phyloP scores from a whole-genome alignment of 2,797 vertebrate species.

The Balearica regulorum region DNA sequence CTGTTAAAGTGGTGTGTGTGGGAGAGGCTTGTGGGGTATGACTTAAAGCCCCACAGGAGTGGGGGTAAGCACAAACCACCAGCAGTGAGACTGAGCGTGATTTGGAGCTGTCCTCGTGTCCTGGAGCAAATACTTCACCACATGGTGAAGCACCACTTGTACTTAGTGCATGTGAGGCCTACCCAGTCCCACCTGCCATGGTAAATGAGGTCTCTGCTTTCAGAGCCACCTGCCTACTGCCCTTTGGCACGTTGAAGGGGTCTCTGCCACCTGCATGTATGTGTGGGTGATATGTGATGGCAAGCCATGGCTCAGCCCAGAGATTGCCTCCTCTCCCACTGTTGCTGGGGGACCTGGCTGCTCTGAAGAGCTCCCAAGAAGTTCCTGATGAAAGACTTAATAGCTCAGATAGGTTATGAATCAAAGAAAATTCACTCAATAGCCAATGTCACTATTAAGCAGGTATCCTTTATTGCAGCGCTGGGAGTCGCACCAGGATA shows the following conservation, averaged over 20 bases:
- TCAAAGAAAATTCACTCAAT: too few species aligned
- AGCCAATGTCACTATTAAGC: too few species aligned
- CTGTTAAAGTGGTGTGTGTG: background rate
- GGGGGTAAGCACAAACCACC: too few species aligned
- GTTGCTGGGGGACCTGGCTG: background rate
- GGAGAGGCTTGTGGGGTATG: background rate
- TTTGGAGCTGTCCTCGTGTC: background rate
- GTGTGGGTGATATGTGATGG: fast-evolving
- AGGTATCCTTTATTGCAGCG: too few species aligned
- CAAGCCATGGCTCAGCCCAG: background rate
- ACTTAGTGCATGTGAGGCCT: fast-evolving
- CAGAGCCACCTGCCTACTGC: background rate
- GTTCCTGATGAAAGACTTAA: background rate
- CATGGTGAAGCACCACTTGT: background rate
- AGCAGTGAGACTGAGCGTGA: background rate
- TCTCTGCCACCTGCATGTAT: background rate
- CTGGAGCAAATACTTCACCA: background rate
- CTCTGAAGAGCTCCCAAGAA: background rate
- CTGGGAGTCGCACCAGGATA: too few species aligned
- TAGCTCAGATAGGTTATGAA: background rate
- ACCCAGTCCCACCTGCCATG: background rate
- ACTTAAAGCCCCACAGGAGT: too few species aligned
- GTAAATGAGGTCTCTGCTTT: background rate
- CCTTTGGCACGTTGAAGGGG: background rate
- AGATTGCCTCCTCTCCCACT: background rate